A percentile compares a stretch with the other conserved stretches of the same genome.
These are phyloP conservation scores for Ctenopoma kingsleyae DNA, from an alignment of 2,797 vertebrate species.

Conservation along the genomic window DNA sequence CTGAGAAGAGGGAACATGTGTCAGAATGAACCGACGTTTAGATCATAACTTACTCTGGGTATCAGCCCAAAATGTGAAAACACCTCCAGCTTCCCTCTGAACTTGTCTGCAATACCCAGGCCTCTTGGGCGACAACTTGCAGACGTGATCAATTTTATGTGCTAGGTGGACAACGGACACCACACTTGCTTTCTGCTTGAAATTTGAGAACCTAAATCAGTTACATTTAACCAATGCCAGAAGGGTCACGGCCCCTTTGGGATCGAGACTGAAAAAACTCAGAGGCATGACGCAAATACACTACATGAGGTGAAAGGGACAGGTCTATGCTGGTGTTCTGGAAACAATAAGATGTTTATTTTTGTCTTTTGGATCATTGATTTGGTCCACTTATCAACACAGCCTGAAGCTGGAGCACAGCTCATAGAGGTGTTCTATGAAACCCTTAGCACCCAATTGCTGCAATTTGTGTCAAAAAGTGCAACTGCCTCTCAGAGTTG, in stretches of 20 bases:
- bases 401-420: not conserved
- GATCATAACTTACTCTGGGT: not conserved
- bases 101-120: not conserved
- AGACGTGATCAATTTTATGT: not conserved
- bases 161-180: not conserved
- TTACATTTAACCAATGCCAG: conserved; percentile 4
- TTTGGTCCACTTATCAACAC: not conserved
- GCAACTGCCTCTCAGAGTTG: not conserved
- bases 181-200: not conserved
- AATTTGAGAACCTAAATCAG: conserved; percentile 25
- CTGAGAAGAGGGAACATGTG: not conserved
- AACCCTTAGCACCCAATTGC: not conserved
- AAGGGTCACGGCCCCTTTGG: not conserved
- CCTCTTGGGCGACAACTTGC: not conserved
- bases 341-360: not conserved
- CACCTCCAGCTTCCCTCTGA: not conserved
- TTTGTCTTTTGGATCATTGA: not conserved
- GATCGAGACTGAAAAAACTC: not conserved
- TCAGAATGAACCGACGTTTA: not conserved
- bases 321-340: not conserved
- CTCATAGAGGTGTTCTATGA: no score
- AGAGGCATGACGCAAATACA: not conserved
- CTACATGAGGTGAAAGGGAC: not conserved
- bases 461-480: not conserved
- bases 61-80: conserved; percentile 1